These are phyloP conservation scores for Thalpophila matura DNA, from an alignment of 2,888 invertebrate genomes.

Conservation along the genomic window DNA sequence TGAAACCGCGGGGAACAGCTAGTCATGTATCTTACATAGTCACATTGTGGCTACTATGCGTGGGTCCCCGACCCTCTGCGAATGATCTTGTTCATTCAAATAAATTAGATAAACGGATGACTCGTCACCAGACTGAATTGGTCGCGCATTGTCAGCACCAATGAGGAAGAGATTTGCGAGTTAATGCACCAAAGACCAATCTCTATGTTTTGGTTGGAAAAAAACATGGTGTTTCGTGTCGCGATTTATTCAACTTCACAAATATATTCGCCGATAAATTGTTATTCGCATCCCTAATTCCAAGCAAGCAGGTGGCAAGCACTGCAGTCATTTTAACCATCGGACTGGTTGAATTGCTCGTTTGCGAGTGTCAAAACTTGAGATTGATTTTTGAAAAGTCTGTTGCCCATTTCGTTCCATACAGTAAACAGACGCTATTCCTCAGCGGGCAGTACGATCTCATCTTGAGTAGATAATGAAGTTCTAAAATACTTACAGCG, in stretches of 20 bases:
- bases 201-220: neutral
- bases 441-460: constrained; percentile 82
- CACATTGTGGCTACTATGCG: constrained; percentile 58
- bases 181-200: constrained; percentile 2
- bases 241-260: neutral
- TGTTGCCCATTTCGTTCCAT: no score
- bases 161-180: constrained; percentile 31
- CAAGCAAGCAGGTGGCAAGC: no score
- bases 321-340: no score
- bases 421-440: constrained; percentile 81
- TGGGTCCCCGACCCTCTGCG: constrained; percentile 62
- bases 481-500: constrained; percentile 84
- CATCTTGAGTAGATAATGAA: constrained; percentile 80
- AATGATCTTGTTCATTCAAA: constrained; percentile 72
- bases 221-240: neutral
- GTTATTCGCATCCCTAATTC: neutral
- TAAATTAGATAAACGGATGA: constrained; percentile 81
- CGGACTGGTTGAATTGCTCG: no score
- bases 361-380: no score
- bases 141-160: constrained; percentile 24
- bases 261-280: no score
- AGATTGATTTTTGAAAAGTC: no score
- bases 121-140: constrained; percentile 29
- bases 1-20: no score
- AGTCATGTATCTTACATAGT: neutral